Percentiles rank a stretch among this genome's conserved stretches.
Evolutionary conservation across 1,140 invertebrate genomes (phyloP).

Genomic region (Physella acuta): DNA sequence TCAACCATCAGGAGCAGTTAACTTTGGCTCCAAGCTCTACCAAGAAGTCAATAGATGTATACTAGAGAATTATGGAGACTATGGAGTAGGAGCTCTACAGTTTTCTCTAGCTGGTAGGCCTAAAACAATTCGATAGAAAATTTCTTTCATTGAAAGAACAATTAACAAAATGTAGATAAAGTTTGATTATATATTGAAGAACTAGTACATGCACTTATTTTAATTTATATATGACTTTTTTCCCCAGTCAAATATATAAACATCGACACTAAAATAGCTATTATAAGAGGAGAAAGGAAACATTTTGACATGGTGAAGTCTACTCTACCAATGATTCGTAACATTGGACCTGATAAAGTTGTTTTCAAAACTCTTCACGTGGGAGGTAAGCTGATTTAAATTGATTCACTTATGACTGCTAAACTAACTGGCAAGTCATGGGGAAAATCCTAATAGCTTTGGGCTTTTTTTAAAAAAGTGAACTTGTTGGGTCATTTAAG

Average conservation of each 20-base stretch:
- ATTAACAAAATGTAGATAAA: neutral
- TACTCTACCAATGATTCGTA: conserved; percentile 10
- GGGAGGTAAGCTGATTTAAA: conserved; percentile 2
- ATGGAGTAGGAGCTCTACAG: conserved; percentile 9
- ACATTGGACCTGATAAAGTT: conserved; percentile 9
- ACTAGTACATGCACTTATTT: neutral
- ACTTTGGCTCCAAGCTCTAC: conserved; percentile 10
- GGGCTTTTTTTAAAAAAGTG: too few species aligned
- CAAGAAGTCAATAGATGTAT: conserved; percentile 5
- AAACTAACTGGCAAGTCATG: too few species aligned
- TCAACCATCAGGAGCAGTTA: neutral
- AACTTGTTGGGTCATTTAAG: too few species aligned
- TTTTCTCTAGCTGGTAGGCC: conserved; percentile 20
- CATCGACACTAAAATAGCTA: conserved; percentile 16
- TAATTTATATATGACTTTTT: neutral
- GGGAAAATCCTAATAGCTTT: too few species aligned
- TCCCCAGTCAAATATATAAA: conserved; percentile 24
- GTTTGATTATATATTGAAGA: neutral
- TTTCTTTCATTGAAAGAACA: neutral
- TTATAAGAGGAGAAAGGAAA: conserved; percentile 12
- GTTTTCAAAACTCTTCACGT: conserved; percentile 18
- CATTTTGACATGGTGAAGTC: conserved; percentile 9
- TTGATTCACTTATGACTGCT: conserved; percentile 1
- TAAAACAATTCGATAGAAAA: neutral
- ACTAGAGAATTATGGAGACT: conserved; percentile 15